phyloP scores from a whole-genome alignment of 2,888 invertebrate genomes.

The Tiliacea citrago region DNA sequence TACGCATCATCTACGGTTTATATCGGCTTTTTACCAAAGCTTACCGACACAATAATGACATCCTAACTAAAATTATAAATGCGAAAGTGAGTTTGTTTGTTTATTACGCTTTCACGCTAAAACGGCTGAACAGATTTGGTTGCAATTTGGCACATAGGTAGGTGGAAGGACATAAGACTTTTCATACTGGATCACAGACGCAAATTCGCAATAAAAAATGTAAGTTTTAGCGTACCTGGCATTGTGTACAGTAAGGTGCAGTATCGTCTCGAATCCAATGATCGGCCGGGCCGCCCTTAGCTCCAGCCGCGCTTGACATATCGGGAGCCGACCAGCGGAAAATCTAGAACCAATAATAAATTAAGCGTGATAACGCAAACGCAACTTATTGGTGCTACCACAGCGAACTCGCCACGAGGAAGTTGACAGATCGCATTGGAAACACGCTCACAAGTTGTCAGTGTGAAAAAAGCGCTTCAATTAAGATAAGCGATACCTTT shows the following conservation, averaged over 20 bases:
- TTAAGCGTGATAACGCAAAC: no score
- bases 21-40: not conserved
- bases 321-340: slow-evolving; percentile 98
- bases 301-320: slow-evolving; percentile 91
- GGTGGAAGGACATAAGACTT: no score
- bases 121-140: no score
- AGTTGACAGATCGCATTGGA: not conserved
- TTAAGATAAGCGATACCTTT: not conserved
- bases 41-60: not conserved
- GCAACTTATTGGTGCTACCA: no score
- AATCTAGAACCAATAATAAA: slow-evolving; percentile 85
- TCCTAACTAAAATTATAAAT: no score
- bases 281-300: slow-evolving; percentile 95
- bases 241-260: slow-evolving; percentile 97
- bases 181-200: no score
- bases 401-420: not conserved
- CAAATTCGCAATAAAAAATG: not conserved
- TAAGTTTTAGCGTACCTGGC: slow-evolving; percentile 90
- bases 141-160: no score
- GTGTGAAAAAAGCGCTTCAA: not conserved
- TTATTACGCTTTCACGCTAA: no score
- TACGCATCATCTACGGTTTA: not conserved
- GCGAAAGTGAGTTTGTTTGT: no score
- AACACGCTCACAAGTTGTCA: not conserved
- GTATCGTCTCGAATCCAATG: slow-evolving; percentile 99